Evolutionary conservation across 2,797 vertebrate species (phyloP).

Genomic region (Hirundo rustica): DNA sequence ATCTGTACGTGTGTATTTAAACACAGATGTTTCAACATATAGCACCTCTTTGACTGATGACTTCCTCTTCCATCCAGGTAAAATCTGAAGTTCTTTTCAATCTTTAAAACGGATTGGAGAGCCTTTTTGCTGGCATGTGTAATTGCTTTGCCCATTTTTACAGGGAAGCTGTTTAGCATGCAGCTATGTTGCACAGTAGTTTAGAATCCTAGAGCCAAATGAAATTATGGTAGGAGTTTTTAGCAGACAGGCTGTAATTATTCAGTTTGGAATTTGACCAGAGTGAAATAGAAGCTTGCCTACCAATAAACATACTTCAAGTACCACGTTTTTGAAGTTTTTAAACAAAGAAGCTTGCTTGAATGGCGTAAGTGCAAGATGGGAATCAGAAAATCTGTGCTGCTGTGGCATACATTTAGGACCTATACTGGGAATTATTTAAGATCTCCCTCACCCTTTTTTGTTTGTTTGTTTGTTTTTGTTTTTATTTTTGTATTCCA

Average conservation of each 20-base stretch:
- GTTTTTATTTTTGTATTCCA: neutral
- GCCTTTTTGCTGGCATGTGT: neutral
- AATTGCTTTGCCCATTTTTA: conserved; percentile 6
- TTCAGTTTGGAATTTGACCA: conserved; percentile 64
- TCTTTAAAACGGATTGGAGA: neutral
- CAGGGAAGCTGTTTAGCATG: neutral
- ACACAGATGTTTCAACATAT: neutral
- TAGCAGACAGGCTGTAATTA: conserved; percentile 60
- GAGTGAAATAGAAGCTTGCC: conserved; percentile 60
- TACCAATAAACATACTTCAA: conserved; percentile 56
- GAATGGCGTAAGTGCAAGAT: neutral
- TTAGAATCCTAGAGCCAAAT: conserved; percentile 32
- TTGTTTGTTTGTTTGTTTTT: neutral
- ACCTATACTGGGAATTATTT: neutral
- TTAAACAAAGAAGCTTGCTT: conserved; percentile 26
- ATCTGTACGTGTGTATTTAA: neutral
- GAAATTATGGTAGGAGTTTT: conserved; percentile 60
- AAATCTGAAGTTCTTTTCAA: neutral
- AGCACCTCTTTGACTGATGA: neutral
- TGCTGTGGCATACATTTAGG: neutral
- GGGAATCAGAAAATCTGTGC: neutral
- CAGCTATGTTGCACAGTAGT: neutral
- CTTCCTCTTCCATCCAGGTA: neutral
- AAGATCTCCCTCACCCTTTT: neutral
- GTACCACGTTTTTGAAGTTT: conserved; percentile 43